Evolutionary conservation across 2,797 vertebrate genomes (phyloP).

Genomic region (Percopsis omiscomaycus): DNA sequence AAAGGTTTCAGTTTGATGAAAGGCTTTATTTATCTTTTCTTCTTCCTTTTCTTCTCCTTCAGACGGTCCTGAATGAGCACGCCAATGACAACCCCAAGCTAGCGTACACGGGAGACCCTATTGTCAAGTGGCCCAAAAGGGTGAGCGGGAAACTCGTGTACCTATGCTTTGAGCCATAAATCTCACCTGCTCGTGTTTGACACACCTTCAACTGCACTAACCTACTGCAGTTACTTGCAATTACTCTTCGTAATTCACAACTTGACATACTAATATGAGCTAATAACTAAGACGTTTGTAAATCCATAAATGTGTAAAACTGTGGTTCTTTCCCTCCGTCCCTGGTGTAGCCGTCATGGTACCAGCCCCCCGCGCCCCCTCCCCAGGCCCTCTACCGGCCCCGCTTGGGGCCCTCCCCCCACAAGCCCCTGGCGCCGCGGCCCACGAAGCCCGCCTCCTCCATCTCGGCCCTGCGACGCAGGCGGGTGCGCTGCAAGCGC

Average conservation of each 20-base stretch:
- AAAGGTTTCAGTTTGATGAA: no score
- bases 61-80: slow-evolving; percentile 87
- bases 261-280: not conserved
- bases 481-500: slow-evolving; percentile 91
- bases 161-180: not conserved
- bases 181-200: no score
- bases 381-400: slow-evolving; percentile 66
- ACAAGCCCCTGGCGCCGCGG: slow-evolving; percentile 40
- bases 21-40: not conserved
- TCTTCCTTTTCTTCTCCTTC: slow-evolving; percentile 4
- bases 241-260: no score
- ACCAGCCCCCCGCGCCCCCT: slow-evolving; percentile 64
- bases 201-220: no score
- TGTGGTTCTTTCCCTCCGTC: not conserved
- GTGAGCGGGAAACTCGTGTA: slow-evolving; percentile 55
- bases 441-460: slow-evolving; percentile 63
- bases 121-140: slow-evolving; percentile 94
- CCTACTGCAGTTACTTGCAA: no score
- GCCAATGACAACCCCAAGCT: slow-evolving; percentile 83
- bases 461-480: slow-evolving; percentile 76
- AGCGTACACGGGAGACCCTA: slow-evolving; percentile 92
- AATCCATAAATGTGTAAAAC: no score
- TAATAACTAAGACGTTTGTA: not conserved
- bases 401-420: slow-evolving; percentile 54
- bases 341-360: slow-evolving; percentile 76